These are phyloP conservation scores for Aphyosemion australe DNA, from an alignment of 2,113 vertebrate genomes.

Conservation along the genomic window DNA sequence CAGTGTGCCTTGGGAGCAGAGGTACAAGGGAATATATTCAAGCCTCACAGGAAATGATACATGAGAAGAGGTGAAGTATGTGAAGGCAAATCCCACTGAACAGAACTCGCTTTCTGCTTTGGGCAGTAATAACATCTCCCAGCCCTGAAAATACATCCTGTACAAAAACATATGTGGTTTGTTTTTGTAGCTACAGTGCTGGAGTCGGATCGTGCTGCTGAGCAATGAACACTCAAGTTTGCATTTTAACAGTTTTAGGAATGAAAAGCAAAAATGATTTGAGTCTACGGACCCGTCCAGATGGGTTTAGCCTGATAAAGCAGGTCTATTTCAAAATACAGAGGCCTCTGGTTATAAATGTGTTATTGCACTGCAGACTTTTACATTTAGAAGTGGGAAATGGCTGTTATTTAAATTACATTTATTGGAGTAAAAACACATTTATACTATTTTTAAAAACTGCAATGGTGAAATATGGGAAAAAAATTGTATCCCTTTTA, in stretches of 20 bases:
- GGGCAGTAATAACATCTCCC: constrained; percentile 17
- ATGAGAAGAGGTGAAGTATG: constrained; percentile 38
- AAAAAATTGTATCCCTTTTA: no score
- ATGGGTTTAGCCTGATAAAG: no score
- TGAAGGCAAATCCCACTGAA: constrained; percentile 34
- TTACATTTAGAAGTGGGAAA: no score
- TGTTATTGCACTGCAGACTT: no score
- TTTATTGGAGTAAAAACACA: no score
- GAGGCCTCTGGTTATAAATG: no score
- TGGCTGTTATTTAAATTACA: no score
- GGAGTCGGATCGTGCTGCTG: no score
- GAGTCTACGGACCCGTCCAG: no score
- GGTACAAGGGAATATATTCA: constrained; percentile 24
- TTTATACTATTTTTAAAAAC: no score
- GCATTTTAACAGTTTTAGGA: background rate
- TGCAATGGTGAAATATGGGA: no score
- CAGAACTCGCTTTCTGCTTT: constrained; percentile 25
- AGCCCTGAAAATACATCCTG: background rate
- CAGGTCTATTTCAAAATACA: no score
- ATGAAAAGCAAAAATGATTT: background rate
- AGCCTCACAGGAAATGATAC: constrained; percentile 49
- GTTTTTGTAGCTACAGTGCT: background rate
- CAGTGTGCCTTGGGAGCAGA: constrained; percentile 32
- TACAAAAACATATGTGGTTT: constrained; percentile 3
- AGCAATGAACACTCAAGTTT: background rate